These are phyloP conservation scores for Drosophila kohkoa DNA, from an alignment of 1,140 invertebrate species.

Conservation along the genomic window DNA sequence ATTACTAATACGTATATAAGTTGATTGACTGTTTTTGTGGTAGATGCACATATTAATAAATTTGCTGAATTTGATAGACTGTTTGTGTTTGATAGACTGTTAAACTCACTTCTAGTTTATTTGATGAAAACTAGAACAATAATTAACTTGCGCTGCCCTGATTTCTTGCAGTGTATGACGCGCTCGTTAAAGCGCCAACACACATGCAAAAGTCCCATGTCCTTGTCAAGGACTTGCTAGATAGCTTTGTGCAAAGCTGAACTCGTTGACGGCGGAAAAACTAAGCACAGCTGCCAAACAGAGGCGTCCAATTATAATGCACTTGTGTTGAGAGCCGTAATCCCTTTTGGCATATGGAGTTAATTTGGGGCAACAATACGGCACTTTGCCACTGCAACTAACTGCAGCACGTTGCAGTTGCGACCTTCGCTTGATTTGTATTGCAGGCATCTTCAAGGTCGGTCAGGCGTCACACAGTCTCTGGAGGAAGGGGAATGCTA, in stretches of 20 bases:
- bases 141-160: too few relatives aligned
- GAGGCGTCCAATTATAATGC: constrained; percentile 6
- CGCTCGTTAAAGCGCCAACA: neutral
- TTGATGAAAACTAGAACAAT: too few relatives aligned
- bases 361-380: constrained; percentile 7
- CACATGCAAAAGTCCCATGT: neutral
- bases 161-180: neutral
- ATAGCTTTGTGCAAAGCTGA: neutral
- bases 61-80: too few relatives aligned
- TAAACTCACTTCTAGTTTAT: too few relatives aligned
- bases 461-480: constrained; percentile 8
- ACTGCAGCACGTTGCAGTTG: constrained; percentile 12
- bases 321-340: neutral
- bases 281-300: neutral
- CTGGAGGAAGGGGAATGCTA: neutral
- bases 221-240: constrained; percentile 6
- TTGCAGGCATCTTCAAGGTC: constrained; percentile 22
- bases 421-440: constrained; percentile 36
- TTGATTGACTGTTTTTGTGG: too few relatives aligned
- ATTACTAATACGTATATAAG: too few relatives aligned
- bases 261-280: neutral
- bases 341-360: neutral
- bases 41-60: too few relatives aligned
- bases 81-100: too few relatives aligned
- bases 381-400: constrained; percentile 3